A percentile compares a stretch with the other conserved stretches of the same genome.
Evolutionary conservation across 1,140 invertebrate genomes (phyloP).

Genomic region (Monomorium pharaonis): DNA sequence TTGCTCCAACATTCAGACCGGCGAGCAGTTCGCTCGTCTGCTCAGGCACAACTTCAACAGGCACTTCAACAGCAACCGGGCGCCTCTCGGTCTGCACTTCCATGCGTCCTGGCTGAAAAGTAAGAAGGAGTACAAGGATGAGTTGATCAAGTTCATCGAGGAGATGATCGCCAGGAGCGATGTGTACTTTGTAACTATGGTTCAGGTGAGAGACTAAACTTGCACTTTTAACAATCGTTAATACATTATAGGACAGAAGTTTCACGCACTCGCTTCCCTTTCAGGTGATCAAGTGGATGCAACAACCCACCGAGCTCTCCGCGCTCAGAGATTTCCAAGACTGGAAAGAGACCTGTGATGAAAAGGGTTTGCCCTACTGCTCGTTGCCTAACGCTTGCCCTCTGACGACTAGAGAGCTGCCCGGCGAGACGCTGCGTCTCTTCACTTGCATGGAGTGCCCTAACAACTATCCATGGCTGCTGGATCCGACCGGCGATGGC

Average conservation of each 20-base stretch:
- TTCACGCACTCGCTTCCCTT: neutral
- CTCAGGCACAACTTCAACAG: slow-evolving; percentile 97
- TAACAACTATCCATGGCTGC: slow-evolving; percentile 97
- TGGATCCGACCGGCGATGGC: slow-evolving; percentile 97
- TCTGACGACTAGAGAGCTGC: slow-evolving; percentile 94
- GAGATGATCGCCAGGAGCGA: slow-evolving; percentile 96
- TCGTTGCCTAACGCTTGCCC: slow-evolving; percentile 96
- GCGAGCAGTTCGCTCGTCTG: slow-evolving; percentile 94
- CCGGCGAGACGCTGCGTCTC: slow-evolving; percentile 95
- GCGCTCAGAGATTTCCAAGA: slow-evolving; percentile 95
- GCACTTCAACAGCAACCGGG: slow-evolving; percentile 96
- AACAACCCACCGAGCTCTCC: slow-evolving; percentile 95
- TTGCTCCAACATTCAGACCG: slow-evolving; percentile 95
- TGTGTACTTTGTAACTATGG: slow-evolving; percentile 97
- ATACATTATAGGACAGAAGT: neutral
- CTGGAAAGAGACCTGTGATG: slow-evolving; percentile 98
- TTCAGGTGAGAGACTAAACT: slow-evolving; percentile 87
- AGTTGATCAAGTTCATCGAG: slow-evolving; percentile 97
- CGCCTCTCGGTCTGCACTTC: slow-evolving; percentile 97
- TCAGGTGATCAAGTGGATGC: slow-evolving; percentile 98
- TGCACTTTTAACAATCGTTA: neutral
- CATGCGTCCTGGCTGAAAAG: slow-evolving; percentile 98
- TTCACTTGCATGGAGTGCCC: slow-evolving; percentile 98
- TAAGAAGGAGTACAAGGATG: slow-evolving; percentile 96
- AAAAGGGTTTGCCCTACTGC: slow-evolving; percentile 96